Conservation (phyloP, 2,888 invertebrate genomes). For the Ferrisia virgata region DNA sequence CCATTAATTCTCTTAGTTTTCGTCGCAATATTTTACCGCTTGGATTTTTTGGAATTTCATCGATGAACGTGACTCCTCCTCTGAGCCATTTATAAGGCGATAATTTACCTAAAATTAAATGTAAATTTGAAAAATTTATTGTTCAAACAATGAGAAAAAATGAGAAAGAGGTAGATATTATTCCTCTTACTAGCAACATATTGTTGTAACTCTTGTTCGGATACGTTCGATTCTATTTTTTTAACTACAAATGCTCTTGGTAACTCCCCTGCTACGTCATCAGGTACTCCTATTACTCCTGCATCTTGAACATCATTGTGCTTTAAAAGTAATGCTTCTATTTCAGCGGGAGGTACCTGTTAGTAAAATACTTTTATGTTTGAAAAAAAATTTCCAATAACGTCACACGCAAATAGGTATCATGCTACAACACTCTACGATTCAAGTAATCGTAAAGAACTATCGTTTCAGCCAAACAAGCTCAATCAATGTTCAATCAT, state of each 20-base stretch:
- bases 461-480: no score
- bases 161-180: not conserved
- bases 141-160: no score
- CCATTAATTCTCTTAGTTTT: conserved; percentile 55
- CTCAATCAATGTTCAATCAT: no score
- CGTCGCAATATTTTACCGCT: conserved; percentile 76
- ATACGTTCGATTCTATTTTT: conserved; percentile 58
- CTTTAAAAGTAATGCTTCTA: conserved; percentile 75
- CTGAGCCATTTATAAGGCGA: conserved; percentile 71
- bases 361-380: no score
- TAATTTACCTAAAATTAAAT: conserved; percentile 58
- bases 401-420: no score
- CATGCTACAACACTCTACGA: no score
- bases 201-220: conserved; percentile 60
- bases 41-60: conserved; percentile 71
- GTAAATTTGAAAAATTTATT: not conserved
- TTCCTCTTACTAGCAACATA: conserved; percentile 63
- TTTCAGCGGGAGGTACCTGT: conserved; percentile 82
- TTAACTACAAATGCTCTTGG: conserved; percentile 72
- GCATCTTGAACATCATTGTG: conserved; percentile 71
- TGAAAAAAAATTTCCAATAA: no score
- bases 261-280: conserved; percentile 70
- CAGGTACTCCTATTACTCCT: conserved; percentile 77
- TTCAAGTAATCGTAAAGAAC: no score
- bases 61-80: conserved; percentile 72